These are phyloP conservation scores for Siniperca scherzeri DNA, from an alignment of 2,797 vertebrate species.

Conservation along the genomic window DNA sequence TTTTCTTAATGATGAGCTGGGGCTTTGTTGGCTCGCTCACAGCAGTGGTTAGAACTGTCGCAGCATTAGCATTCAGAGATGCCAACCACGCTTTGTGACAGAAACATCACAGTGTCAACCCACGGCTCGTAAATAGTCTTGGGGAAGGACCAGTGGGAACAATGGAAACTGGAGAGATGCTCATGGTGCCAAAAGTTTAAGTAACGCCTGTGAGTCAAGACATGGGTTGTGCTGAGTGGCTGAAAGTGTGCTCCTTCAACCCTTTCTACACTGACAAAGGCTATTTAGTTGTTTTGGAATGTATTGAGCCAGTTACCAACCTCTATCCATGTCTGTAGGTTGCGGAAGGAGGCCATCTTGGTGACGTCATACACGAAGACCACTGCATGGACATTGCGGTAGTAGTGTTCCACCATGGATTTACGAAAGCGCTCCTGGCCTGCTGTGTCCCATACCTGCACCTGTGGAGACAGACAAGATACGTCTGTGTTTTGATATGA, in stretches of 20 bases:
- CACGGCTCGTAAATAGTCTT: not conserved
- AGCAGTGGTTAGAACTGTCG: not conserved
- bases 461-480: constrained; percentile 78
- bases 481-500: not conserved
- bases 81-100: not conserved
- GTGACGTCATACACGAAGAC: constrained; percentile 98
- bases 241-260: not conserved
- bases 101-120: constrained; percentile 1
- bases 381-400: constrained; percentile 96
- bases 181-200: constrained; percentile 6
- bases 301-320: constrained; percentile 84
- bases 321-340: constrained; percentile 97
- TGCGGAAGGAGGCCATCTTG: constrained; percentile 96
- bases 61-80: constrained; percentile 9
- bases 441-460: constrained; percentile 97
- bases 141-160: not conserved
- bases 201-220: not conserved
- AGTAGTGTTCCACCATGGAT: constrained; percentile 98
- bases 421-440: constrained; percentile 96
- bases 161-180: not conserved
- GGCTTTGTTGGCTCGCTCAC: not conserved
- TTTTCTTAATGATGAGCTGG: not conserved
- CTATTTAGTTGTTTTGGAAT: not conserved
- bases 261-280: not conserved
- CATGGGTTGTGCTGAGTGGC: not conserved